Base-by-base conservation (phyloP, 2,888 invertebrate species). In the Microplitis deprimator region DNA sequence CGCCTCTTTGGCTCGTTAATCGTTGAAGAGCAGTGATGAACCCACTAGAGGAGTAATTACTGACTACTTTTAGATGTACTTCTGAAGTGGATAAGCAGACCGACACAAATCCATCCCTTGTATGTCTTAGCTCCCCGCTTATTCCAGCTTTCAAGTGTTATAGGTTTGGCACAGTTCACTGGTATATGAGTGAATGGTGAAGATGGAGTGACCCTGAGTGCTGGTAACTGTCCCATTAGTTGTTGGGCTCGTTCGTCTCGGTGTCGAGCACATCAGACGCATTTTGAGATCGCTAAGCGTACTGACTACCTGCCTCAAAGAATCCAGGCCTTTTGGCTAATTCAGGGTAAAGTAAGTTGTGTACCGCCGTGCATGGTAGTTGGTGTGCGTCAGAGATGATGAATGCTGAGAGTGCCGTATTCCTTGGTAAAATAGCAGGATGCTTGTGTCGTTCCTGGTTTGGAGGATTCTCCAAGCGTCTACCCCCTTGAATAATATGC, bases 21-120 rank as follows among this genome's bases (percentile, higher is more conserved):
- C n/a, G n/a, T n/a, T n/a, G n/a, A n/a, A n/a, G n/a, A n/a, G n/a
- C n/a, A n/a, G n/a, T n/a, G n/a, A n/a, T n/a, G n/a, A n/a, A n/a
- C n/a, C n/a, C n/a, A n/a, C n/a, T n/a, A n/a, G n/a, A n/a, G n/a
- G n/a, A n/a, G n/a, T n/a, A n/a, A n/a, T n/a, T n/a, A n/a, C n/a
- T n/a, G n/a, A n/a, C n/a, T n/a, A n/a, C n/a, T n/a, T 61, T 13
- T 13, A 61, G 17, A 39, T 84, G 82, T 0, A 84, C 71, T 0
- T 83, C 84, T 62, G 80, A 82, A 5, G 81, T 79, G 1, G 80
- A 17, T 17, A 82, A 69, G 69, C 84, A 84, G 5, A 83, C 77
- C 59, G 82, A 83, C 6, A 83, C 17, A 69, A 8, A 84, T 62
- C 67, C 82, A 83, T 2, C 60, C 74, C 39, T 82, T 83, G 39